Evolutionary conservation across 92 coral and sea anemone species (phyloP).

Genomic region (Palythoa caribaeorum): DNA sequence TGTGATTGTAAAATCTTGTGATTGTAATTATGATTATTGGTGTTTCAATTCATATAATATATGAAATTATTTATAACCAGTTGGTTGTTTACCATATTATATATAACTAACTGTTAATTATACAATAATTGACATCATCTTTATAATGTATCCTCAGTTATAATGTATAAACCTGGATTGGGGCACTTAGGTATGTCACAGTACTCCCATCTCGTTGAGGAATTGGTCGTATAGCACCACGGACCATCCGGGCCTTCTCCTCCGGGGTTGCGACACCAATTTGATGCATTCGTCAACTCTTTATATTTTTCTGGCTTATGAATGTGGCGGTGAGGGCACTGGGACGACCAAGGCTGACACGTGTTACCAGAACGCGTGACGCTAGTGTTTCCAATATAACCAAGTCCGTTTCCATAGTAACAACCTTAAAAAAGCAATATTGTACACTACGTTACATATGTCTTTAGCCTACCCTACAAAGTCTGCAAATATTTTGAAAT

Average conservation of each 20-base stretch:
- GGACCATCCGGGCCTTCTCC: conserved; percentile 81
- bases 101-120: no score
- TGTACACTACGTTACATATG: not conserved
- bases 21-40: no score
- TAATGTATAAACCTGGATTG: conserved; percentile 1
- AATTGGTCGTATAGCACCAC: conserved; percentile 81
- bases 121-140: no score
- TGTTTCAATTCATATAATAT: no score
- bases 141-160: not conserved
- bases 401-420: conserved; percentile 68
- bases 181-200: conserved; percentile 69
- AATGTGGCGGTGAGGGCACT: conserved; percentile 87
- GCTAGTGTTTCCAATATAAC: conserved; percentile 71
- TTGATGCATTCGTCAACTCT: conserved; percentile 66
- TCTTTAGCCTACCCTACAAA: not conserved
- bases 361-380: conserved; percentile 70
- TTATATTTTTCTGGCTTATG: conserved; percentile 57
- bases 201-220: conserved; percentile 75
- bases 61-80: no score
- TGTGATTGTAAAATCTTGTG: no score
- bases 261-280: conserved; percentile 82
- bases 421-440: conserved; percentile 52
- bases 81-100: no score
- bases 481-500: not conserved
- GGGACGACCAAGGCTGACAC: conserved; percentile 88